Conservation (phyloP, 2,797 vertebrate species). For the Sarcophilus harrisii region DNA sequence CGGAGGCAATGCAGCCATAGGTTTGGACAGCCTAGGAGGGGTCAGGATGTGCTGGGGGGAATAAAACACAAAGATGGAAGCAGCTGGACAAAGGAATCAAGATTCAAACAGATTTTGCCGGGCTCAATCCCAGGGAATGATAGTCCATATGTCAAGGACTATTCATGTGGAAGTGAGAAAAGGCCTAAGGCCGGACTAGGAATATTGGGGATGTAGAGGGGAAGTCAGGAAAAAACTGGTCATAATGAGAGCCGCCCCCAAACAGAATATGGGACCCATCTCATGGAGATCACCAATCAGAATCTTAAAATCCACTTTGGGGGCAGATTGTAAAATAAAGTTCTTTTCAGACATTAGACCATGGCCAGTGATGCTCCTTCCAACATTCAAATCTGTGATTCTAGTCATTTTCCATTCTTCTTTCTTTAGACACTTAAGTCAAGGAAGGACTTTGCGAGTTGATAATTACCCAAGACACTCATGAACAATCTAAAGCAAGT, state of each 20-base stretch:
- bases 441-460: not conserved
- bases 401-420: not conserved
- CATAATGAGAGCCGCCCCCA: not conserved
- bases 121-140: not conserved
- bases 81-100: not conserved
- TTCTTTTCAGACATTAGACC: not conserved
- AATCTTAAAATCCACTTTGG: not conserved
- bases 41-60: no score
- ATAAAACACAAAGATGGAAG: not conserved
- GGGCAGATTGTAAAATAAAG: not conserved
- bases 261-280: not conserved
- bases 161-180: not conserved
- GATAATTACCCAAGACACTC: not conserved
- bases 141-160: not conserved
- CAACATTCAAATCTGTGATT: not conserved
- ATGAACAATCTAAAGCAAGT: not conserved
- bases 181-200: not conserved
- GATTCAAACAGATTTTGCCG: not conserved
- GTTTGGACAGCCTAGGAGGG: not conserved
- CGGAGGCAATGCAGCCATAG: not conserved
- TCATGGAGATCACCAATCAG: no score
- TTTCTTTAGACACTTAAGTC: not conserved
- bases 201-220: not conserved
- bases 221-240: not conserved
- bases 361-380: not conserved